phyloP scores from a whole-genome alignment of 2,888 invertebrate species.

The Cloeon dipterum region DNA sequence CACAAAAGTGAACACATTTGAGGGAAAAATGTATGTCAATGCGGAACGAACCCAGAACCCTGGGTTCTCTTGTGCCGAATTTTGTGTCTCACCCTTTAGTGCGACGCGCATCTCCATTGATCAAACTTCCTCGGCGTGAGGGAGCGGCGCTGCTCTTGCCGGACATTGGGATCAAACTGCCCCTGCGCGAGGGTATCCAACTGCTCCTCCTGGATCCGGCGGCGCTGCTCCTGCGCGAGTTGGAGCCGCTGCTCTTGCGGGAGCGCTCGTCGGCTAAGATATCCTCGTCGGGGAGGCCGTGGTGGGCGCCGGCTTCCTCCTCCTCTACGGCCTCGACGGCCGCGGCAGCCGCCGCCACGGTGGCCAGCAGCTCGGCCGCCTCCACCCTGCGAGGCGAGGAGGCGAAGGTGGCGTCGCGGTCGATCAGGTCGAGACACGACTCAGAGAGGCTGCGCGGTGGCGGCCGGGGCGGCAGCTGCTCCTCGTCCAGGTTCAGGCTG shows the following conservation, averaged over 20 bases:
- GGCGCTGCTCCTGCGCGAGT: constrained; percentile 7
- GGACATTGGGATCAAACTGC: too few relatives aligned
- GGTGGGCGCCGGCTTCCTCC: constrained; percentile 14
- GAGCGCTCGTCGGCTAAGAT: constrained; percentile 43
- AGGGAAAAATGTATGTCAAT: too few relatives aligned
- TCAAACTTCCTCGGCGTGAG: too few relatives aligned
- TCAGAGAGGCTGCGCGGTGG: constrained; percentile 43
- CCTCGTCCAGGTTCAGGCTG: constrained; percentile 12
- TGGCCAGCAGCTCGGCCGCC: constrained; percentile 49
- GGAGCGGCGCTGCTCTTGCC: too few relatives aligned
- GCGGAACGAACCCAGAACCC: too few relatives aligned
- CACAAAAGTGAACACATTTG: too few relatives aligned
- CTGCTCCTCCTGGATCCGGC: too few relatives aligned
- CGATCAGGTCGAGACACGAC: constrained; percentile 52
- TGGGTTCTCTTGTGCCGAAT: too few relatives aligned
- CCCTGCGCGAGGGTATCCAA: too few relatives aligned
- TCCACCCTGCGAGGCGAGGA: constrained; percentile 37
- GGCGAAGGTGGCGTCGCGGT: constrained; percentile 48
- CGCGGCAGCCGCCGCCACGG: constrained; percentile 55
- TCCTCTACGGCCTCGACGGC: constrained; percentile 14
- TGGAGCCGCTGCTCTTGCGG: constrained; percentile 4
- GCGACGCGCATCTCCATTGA: too few relatives aligned
- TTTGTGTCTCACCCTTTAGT: too few relatives aligned
- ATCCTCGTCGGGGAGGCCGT: constrained; percentile 48
- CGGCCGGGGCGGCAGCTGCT: constrained; percentile 12